These are phyloP conservation scores for Gallinago nigripennis DNA, from an alignment of 2,797 vertebrate species.

Conservation along the genomic window DNA sequence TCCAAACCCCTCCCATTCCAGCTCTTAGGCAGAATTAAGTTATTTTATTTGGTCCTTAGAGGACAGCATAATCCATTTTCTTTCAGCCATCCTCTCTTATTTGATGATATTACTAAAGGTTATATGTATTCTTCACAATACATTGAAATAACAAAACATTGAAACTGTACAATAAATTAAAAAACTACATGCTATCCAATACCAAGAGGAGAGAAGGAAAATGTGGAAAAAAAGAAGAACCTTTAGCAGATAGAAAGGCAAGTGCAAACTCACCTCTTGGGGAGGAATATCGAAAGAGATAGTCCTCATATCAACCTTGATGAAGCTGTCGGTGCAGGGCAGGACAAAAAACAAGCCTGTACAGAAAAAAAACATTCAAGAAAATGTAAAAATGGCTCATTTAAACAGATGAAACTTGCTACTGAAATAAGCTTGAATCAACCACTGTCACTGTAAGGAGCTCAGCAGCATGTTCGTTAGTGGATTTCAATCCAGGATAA, in stretches of 20 bases:
- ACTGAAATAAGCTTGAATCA: neutral
- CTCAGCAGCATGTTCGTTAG: neutral
- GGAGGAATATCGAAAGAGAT: slow-evolving; percentile 96
- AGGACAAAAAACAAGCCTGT: slow-evolving; percentile 93
- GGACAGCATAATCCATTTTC: neutral
- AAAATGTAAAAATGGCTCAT: neutral
- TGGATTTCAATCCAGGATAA: neutral
- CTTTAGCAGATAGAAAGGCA: neutral
- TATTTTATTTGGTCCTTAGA: neutral
- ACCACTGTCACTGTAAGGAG: accelerated
- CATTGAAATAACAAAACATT: neutral
- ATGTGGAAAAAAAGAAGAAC: neutral
- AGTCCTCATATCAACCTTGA: slow-evolving; percentile 97
- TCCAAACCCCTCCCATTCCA: neutral
- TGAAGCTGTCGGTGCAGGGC: slow-evolving; percentile 95
- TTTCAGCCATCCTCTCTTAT: neutral
- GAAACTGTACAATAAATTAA: neutral
- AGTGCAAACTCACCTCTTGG: slow-evolving; percentile 85
- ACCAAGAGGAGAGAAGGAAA: neutral
- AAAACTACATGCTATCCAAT: neutral
- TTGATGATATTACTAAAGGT: neutral
- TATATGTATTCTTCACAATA: neutral
- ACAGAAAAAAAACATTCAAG: neutral
- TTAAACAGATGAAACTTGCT: neutral
- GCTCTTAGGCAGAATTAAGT: neutral